phyloP scores from a whole-genome alignment of 1,140 invertebrate species.

The Trichonephila clavipes region DNA sequence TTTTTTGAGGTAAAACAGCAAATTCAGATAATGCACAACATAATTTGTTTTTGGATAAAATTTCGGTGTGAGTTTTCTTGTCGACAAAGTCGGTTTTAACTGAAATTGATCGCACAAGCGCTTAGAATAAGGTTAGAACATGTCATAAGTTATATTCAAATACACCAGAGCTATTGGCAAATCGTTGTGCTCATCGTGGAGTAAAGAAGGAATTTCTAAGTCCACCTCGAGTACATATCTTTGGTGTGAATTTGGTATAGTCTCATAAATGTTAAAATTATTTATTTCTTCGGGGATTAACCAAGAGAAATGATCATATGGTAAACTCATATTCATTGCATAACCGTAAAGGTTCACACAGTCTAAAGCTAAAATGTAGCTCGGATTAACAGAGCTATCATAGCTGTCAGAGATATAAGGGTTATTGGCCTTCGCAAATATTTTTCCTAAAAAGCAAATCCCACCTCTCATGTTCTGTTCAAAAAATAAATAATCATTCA shows the following conservation, averaged over 20 bases:
- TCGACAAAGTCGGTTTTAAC: neutral
- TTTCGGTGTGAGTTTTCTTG: slow-evolving; percentile 57
- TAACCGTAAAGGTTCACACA: slow-evolving; percentile 72
- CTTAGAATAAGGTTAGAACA: slow-evolving; percentile 32
- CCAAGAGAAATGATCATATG: slow-evolving; percentile 41
- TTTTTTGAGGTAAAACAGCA: slow-evolving; percentile 81
- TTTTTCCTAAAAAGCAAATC: slow-evolving; percentile 50
- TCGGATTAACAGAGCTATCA: slow-evolving; percentile 14
- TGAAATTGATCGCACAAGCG: slow-evolving; percentile 28
- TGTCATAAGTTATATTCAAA: slow-evolving; percentile 65
- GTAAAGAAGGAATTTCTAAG: slow-evolving; percentile 77
- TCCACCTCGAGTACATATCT: slow-evolving; percentile 78
- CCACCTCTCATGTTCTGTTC: slow-evolving; percentile 37
- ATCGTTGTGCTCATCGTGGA: slow-evolving; percentile 80
- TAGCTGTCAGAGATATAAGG: slow-evolving; percentile 7
- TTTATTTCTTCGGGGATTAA: slow-evolving; percentile 58
- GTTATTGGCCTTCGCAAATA: neutral
- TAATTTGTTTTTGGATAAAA: slow-evolving; percentile 79
- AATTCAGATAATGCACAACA: slow-evolving; percentile 82
- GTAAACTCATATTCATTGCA: slow-evolving; percentile 71
- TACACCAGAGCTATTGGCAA: slow-evolving; percentile 80
- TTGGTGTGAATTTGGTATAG: slow-evolving; percentile 34
- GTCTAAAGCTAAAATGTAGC: too few relatives aligned
- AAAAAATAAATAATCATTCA: slow-evolving; percentile 44
- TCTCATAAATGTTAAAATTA: slow-evolving; percentile 28